A percentile compares a stretch with the other conserved stretches of the same genome.
These are phyloP conservation scores for Melanotus villosus DNA, from an alignment of 2,888 invertebrate species.

Conservation along the genomic window DNA sequence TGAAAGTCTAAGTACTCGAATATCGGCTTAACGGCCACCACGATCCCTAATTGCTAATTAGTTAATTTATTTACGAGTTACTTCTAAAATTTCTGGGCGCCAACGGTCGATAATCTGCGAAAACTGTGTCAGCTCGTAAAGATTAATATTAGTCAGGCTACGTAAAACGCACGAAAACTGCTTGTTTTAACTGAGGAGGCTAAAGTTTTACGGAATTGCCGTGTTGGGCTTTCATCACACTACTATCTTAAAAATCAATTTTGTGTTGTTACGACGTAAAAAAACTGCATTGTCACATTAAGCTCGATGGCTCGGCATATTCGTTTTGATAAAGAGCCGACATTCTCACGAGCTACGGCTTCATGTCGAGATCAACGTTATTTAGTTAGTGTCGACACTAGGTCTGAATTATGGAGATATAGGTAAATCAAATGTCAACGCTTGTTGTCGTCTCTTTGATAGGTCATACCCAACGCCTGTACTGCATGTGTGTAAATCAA, in stretches of 20 bases:
- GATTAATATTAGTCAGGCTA: slow-evolving; percentile 32
- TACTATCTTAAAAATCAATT: slow-evolving; percentile 8
- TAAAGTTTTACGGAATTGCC: slow-evolving; percentile 11
- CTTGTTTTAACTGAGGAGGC: slow-evolving; percentile 20
- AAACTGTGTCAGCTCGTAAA: slow-evolving; percentile 37
- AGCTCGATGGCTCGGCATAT: slow-evolving; percentile 14
- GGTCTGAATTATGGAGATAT: slow-evolving; percentile 40
- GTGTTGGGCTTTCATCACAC: slow-evolving; percentile 1
- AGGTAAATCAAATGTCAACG: slow-evolving; percentile 45
- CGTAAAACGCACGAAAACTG: slow-evolving; percentile 27
- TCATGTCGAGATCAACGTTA: slow-evolving; percentile 26
- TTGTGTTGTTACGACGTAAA: slow-evolving; percentile 17
- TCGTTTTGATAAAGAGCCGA: slow-evolving; percentile 13
- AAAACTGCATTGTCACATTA: slow-evolving; percentile 33
- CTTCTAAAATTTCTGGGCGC: slow-evolving; percentile 38
- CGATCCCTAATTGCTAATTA: slow-evolving; percentile 50
- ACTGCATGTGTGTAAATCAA: slow-evolving; percentile 1
- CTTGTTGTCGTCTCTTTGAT: neutral
- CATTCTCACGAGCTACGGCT: neutral
- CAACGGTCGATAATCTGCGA: slow-evolving; percentile 25
- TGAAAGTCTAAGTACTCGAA: slow-evolving; percentile 37
- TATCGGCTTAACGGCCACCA: slow-evolving; percentile 37
- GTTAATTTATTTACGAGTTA: slow-evolving; percentile 49
- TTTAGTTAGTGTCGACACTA: slow-evolving; percentile 32
- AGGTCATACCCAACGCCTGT: neutral